Evolutionary conservation across 2,113 vertebrate genomes (phyloP).

Genomic region (Gorsachius goisagi): DNA sequence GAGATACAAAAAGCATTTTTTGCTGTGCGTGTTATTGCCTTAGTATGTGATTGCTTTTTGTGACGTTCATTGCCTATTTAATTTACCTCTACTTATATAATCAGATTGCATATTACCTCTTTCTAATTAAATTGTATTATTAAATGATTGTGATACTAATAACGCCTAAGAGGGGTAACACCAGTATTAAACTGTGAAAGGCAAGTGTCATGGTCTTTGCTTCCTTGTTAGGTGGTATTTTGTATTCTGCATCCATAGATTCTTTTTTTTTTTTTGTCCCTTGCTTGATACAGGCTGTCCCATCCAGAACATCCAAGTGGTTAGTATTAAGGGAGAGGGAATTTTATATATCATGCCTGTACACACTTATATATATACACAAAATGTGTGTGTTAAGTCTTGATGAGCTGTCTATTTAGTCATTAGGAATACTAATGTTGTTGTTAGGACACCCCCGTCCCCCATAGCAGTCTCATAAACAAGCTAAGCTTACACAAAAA

Average conservation of each 20-base stretch:
- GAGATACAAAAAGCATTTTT: background rate
- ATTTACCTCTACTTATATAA: background rate
- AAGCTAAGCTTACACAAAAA: background rate
- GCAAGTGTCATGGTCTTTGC: background rate
- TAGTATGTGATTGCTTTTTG: background rate
- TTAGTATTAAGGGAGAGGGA: background rate
- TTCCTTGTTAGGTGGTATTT: background rate
- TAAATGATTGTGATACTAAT: background rate
- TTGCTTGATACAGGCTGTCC: background rate
- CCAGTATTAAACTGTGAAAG: background rate
- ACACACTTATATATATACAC: background rate
- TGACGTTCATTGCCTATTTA: background rate
- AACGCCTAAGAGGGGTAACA: background rate
- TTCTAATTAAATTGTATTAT: conserved; percentile 10
- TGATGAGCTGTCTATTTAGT: background rate
- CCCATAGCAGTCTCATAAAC: background rate
- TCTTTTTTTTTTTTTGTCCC: background rate
- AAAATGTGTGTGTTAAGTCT: background rate
- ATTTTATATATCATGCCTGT: background rate
- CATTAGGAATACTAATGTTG: background rate
- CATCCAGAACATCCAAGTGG: background rate
- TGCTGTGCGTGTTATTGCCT: background rate
- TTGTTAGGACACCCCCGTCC: background rate
- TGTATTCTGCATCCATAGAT: background rate
- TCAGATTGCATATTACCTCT: background rate